Percentiles rank a stretch among this genome's conserved stretches.
Evolutionary conservation across 2,797 vertebrate species (phyloP).

Genomic region (Melanogrammus aeglefinus): DNA sequence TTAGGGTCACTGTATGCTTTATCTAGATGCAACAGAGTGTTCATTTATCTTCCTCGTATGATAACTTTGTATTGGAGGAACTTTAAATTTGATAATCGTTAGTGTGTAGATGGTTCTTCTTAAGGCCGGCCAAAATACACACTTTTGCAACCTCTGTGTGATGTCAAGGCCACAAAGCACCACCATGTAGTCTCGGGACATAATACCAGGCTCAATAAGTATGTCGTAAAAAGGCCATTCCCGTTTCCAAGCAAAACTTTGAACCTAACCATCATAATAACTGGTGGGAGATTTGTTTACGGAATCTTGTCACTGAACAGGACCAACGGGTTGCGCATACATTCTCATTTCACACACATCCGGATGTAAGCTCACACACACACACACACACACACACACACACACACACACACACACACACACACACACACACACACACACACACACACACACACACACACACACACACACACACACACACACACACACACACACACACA

Average conservation of each 20-base stretch:
- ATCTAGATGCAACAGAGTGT: no score
- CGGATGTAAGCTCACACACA: not conserved
- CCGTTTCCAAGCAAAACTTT: not conserved
- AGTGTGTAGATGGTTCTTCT: no score
- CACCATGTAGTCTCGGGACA: no score
- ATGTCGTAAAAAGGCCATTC: not conserved
- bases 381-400: constrained; percentile 7
- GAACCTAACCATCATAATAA: constrained; percentile 4
- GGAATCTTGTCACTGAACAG: constrained; percentile 52
- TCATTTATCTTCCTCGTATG: no score
- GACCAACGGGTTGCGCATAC: constrained; percentile 59
- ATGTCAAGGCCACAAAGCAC: no score
- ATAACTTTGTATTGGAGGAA: no score
- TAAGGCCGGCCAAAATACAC: no score
- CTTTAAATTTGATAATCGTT: no score
- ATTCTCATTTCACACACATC: constrained; percentile 15
- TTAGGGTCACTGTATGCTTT: no score
- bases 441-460: constrained; percentile 1
- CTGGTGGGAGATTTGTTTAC: not conserved
- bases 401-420: not conserved
- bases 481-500: not conserved
- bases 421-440: not conserved
- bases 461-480: constrained; percentile 2
- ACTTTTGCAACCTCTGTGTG: no score
- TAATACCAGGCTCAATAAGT: no score